These are phyloP conservation scores for Cepaea nemoralis DNA, from an alignment of 1,140 invertebrate species.

Conservation along the genomic window DNA sequence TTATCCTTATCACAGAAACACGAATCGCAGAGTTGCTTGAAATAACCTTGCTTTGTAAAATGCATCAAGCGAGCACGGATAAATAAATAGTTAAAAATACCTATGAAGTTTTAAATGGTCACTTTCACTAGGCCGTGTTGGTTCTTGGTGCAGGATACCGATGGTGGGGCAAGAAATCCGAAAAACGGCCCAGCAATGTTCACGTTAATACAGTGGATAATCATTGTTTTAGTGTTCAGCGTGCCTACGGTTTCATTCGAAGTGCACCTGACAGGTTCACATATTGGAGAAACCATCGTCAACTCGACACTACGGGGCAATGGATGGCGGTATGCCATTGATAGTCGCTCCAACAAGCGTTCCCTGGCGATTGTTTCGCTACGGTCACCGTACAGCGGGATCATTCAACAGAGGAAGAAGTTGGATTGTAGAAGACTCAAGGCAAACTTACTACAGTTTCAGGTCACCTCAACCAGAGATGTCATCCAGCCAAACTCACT, in stretches of 20 bases:
- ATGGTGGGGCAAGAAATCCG: background rate
- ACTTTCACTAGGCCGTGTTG: too few relatives aligned
- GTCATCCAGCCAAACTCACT: conserved; percentile 13
- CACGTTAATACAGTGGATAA: background rate
- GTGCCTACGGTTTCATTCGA: conserved; percentile 25
- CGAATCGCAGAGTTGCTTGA: too few relatives aligned
- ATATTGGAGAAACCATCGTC: conserved; percentile 49
- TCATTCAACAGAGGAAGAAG: conserved; percentile 44
- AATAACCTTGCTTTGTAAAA: too few relatives aligned
- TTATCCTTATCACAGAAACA: too few relatives aligned
- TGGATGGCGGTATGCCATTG: conserved; percentile 72
- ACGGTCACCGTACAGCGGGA: conserved; percentile 47
- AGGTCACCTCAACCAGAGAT: conserved; percentile 44
- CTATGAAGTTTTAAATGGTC: too few relatives aligned
- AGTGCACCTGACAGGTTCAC: conserved; percentile 29
- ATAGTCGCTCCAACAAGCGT: conserved; percentile 24
- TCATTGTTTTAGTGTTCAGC: conserved; percentile 7
- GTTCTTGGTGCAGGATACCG: background rate
- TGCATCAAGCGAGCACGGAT: too few relatives aligned
- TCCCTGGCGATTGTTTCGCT: conserved; percentile 37
- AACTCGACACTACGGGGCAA: conserved; percentile 56
- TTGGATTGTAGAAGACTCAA: conserved; percentile 40
- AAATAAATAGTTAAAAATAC: too few relatives aligned
- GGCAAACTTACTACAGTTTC: conserved; percentile 45
- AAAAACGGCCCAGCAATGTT: background rate